phyloP scores from a whole-genome alignment of 2,113 vertebrate species.

The Petroica traversi region DNA sequence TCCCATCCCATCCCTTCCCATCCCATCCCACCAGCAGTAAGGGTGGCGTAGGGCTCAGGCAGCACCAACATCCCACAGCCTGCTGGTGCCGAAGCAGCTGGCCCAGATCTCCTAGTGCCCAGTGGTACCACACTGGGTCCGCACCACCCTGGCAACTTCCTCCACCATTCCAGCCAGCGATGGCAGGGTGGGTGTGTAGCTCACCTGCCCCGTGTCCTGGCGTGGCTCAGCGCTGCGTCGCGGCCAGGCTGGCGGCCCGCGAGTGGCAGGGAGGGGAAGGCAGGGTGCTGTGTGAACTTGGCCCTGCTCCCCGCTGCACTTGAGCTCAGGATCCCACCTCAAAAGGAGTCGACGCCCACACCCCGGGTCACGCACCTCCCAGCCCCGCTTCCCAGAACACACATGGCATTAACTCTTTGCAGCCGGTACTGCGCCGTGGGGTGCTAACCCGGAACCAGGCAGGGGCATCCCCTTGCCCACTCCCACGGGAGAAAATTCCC shows the following conservation, averaged over 20 bases:
- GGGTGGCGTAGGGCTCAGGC: neutral
- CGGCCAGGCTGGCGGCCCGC: neutral
- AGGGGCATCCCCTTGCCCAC: neutral
- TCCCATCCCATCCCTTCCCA: neutral
- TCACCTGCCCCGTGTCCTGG: constrained; percentile 18
- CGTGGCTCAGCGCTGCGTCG: neutral
- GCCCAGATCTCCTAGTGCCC: neutral
- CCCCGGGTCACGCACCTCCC: constrained; percentile 60
- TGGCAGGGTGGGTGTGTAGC: neutral
- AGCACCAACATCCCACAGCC: neutral
- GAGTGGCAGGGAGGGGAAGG: neutral
- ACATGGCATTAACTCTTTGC: constrained; percentile 54
- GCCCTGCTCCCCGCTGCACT: constrained; percentile 43
- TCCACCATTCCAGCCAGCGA: fast-evolving
- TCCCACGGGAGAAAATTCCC: constrained; percentile 4
- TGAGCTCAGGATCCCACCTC: constrained; percentile 59
- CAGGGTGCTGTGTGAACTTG: constrained; percentile 31
- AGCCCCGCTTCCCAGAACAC: constrained; percentile 49
- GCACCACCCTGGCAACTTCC: neutral
- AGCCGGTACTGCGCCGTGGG: neutral
- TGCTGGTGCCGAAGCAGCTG: neutral
- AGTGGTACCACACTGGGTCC: fast-evolving
- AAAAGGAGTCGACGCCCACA: constrained; percentile 66
- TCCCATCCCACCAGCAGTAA: neutral
- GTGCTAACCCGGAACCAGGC: neutral